Base-by-base conservation (phyloP, 2,888 invertebrate genomes). In the Eilema sororculum region DNA sequence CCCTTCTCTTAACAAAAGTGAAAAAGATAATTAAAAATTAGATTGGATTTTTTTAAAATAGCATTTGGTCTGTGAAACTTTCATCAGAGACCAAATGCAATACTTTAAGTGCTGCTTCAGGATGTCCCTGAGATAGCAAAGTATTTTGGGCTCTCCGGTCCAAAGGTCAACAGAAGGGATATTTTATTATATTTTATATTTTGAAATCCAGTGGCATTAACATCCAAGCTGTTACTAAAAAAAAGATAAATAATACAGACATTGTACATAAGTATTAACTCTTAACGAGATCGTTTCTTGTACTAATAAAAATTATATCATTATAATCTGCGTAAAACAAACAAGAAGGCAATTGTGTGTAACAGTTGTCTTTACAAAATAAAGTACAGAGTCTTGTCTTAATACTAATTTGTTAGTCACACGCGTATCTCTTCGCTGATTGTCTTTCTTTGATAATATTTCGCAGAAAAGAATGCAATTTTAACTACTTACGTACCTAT, bases 41-140 rank as follows among this genome's bases (percentile, higher is more conserved):
- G n/a, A n/a, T n/a, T n/a, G n/a, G n/a, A n/a, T n/a, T n/a, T n/a
- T n/a, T n/a, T n/a, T n/a, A n/a, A n/a, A n/a, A n/a, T n/a, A n/a
- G n/a, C n/a, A n/a, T n/a, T n/a, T n/a, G n/a, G n/a, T n/a, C n/a
- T n/a, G n/a, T n/a, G n/a, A n/a, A n/a, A n/a, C n/a, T n/a, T n/a
- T n/a, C n/a, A n/a, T n/a, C n/a, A n/a, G n/a, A n/a, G n/a, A n/a
- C n/a, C n/a, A n/a, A n/a, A n/a, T 92, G 89, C 41, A 97, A 85
- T 52, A 96, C 94, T 6, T 87, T 72, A 37, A 97, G 81, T 0
- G 97, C 96, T 75, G 94, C 93, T 0, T 95, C 91, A 2, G 91
- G 86, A 71, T 93, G 89, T 0, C 96, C 96, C 78, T 96, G 96
- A 4, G 96, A 93, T 10, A 96, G 88, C 63, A 96, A 37, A 28